These are phyloP conservation scores for Stigmatopora argus DNA, from an alignment of 2,113 vertebrate genomes.

Conservation along the genomic window DNA sequence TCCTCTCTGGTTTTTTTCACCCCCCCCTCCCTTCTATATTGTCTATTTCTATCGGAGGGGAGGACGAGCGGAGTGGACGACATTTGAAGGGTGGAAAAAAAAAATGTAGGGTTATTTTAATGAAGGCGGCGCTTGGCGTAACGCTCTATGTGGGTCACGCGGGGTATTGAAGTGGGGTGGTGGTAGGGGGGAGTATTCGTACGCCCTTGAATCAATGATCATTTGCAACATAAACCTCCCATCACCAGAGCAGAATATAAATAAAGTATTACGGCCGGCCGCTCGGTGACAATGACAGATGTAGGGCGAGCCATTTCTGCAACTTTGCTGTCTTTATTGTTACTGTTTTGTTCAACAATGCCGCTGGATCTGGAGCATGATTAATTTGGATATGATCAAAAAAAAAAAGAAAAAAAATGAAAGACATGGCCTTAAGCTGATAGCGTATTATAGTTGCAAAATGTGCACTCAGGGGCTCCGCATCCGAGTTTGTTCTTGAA, in stretches of 20 bases:
- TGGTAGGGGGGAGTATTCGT: conserved; percentile 62
- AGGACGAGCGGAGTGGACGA: conserved; percentile 46
- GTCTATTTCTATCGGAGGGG: conserved; percentile 65
- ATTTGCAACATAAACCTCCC: conserved; percentile 68
- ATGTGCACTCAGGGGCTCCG: conserved; percentile 19
- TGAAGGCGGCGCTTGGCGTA: conserved; percentile 55
- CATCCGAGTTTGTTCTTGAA: neutral
- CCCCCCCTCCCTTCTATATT: conserved; percentile 49
- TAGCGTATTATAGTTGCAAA: conserved; percentile 26
- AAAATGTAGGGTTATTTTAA: conserved; percentile 66
- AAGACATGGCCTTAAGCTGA: conserved; percentile 43
- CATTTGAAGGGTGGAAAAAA: conserved; percentile 39
- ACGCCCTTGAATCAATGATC: conserved; percentile 76
- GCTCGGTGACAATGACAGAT: conserved; percentile 76
- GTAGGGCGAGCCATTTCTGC: conserved; percentile 69
- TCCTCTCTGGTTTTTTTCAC: conserved; percentile 69
- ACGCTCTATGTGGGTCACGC: conserved; percentile 71
- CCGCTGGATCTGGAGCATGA: conserved; percentile 62
- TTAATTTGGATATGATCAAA: conserved; percentile 52
- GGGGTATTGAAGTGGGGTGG: conserved; percentile 39
- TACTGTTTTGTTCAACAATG: conserved; percentile 52
- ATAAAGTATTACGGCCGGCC: conserved; percentile 70
- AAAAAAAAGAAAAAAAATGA: conserved; percentile 27
- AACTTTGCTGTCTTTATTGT: conserved; percentile 71
- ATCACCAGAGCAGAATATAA: conserved; percentile 70